phyloP scores from a whole-genome alignment of 2,113 vertebrate genomes.

The Eulemur rufifrons region DNA sequence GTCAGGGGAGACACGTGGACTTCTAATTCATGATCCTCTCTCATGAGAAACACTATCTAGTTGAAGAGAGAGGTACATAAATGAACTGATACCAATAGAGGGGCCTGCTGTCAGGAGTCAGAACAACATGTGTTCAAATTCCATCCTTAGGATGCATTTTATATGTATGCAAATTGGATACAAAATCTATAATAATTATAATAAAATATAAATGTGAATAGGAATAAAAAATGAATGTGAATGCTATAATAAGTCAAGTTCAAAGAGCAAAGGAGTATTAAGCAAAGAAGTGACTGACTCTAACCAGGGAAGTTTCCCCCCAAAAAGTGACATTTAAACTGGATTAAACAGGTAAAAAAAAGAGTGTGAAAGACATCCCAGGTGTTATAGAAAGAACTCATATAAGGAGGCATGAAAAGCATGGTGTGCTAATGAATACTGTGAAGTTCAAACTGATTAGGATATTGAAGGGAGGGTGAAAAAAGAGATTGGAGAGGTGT shows the following conservation, averaged over 20 bases:
- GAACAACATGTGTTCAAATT: neutral
- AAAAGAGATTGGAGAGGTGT: neutral
- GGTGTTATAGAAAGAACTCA: neutral
- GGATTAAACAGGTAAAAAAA: neutral
- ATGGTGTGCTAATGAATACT: neutral
- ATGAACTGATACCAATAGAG: neutral
- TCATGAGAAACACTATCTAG: neutral
- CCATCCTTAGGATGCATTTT: neutral
- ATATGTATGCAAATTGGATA: neutral
- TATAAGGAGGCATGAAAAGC: neutral
- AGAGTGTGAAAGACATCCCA: neutral
- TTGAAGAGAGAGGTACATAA: neutral
- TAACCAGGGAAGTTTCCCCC: neutral
- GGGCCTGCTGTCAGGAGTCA: neutral
- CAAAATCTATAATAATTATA: neutral
- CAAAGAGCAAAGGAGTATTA: neutral
- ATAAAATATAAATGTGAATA: neutral
- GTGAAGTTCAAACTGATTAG: neutral
- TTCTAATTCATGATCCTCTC: neutral
- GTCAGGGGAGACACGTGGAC: neutral
- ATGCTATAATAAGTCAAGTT: neutral
- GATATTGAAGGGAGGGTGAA: neutral
- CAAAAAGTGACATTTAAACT: neutral
- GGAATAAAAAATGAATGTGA: neutral
- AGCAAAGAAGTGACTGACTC: neutral